Evolutionary conservation across 2,113 vertebrate genomes (phyloP).

Genomic region (Cebidichthys violaceus): DNA sequence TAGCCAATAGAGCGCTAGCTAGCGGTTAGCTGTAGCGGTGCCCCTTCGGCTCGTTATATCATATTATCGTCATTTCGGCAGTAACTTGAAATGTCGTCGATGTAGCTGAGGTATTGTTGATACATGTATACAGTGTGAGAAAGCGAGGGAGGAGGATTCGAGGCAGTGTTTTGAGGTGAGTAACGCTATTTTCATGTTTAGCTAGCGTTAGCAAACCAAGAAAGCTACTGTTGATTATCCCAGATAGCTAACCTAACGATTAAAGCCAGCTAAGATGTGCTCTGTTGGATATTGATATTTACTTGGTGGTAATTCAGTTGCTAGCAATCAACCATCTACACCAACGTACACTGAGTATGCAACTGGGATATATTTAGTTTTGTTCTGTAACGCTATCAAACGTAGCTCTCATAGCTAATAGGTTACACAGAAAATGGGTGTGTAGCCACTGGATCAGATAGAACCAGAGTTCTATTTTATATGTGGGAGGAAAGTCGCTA

Average conservation of each 20-base stretch:
- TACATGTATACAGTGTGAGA: slow-evolving; percentile 52
- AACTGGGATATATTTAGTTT: neutral
- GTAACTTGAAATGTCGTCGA: slow-evolving; percentile 1
- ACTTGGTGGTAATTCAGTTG: neutral
- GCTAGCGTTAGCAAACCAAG: slow-evolving; percentile 39
- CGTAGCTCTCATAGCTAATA: slow-evolving; percentile 21
- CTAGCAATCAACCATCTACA: neutral
- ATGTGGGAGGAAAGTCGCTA: neutral
- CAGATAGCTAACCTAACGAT: neutral
- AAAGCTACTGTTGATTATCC: slow-evolving; percentile 23
- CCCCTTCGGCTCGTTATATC: slow-evolving; percentile 20
- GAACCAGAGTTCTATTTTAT: neutral
- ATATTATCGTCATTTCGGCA: neutral
- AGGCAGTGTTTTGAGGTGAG: slow-evolving; percentile 68
- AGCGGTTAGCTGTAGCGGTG: slow-evolving; percentile 48
- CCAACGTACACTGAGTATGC: neutral
- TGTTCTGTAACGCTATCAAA: neutral
- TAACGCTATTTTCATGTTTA: slow-evolving; percentile 26
- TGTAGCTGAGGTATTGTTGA: neutral
- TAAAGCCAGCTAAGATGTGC: neutral
- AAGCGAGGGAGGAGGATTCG: slow-evolving; percentile 50
- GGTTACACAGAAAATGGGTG: slow-evolving; percentile 39
- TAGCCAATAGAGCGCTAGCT: slow-evolving; percentile 47
- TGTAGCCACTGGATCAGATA: slow-evolving; percentile 11
- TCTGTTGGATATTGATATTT: neutral